Conservation (phyloP, 1,140 invertebrate species). For the Philaenus spumarius region DNA sequence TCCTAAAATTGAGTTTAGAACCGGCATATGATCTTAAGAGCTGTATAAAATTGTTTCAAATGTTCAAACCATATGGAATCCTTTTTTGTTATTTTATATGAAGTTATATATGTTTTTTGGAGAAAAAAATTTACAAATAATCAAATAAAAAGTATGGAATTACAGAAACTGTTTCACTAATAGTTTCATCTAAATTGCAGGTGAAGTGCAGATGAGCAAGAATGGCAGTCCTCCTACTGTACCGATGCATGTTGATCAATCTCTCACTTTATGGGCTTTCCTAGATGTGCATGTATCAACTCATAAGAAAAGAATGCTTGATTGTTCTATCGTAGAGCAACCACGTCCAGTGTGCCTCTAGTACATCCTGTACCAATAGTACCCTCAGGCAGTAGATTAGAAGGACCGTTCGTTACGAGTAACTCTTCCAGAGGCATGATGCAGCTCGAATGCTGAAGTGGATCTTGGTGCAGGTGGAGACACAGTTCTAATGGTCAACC, state of each 20-base stretch:
- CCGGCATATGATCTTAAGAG: too few species aligned
- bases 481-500: slow-evolving; percentile 68
- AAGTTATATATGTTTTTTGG: too few species aligned
- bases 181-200: too few species aligned
- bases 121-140: too few species aligned
- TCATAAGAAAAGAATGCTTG: slow-evolving; percentile 70
- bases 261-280: slow-evolving; percentile 84
- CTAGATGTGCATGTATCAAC: slow-evolving; percentile 95
- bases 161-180: too few species aligned
- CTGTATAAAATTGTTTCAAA: too few species aligned
- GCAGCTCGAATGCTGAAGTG: slow-evolving; percentile 9
- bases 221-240: slow-evolving; percentile 74
- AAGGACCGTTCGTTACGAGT: slow-evolving; percentile 19
- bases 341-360: slow-evolving; percentile 26
- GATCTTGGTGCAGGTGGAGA: slow-evolving; percentile 43
- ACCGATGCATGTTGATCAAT: slow-evolving; percentile 93
- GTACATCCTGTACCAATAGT: slow-evolving; percentile 7
- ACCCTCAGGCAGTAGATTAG: slow-evolving; percentile 21
- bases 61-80: too few species aligned
- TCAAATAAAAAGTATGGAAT: too few species aligned
- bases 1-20: too few species aligned
- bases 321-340: slow-evolving; percentile 28
- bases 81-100: too few species aligned
- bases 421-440: slow-evolving; percentile 21
- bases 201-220: slow-evolving; percentile 83